Conservation (phyloP, 2,797 vertebrate genomes). For the Loris lydekkerianus region DNA sequence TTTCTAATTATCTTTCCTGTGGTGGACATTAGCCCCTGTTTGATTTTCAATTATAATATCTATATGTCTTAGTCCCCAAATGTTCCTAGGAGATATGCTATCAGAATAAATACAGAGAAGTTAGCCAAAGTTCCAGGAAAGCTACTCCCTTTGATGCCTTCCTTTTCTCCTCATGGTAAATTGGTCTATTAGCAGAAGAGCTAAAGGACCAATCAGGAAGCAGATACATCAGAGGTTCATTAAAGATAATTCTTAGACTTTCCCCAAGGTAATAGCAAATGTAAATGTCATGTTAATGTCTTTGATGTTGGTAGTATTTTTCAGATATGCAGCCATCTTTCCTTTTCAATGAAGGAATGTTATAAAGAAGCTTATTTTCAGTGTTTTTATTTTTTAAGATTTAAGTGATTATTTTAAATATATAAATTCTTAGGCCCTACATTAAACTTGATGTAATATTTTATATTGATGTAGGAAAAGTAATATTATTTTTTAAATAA, state of each 20-base stretch:
- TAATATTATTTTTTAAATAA: conserved; percentile 41
- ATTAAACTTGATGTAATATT: neutral
- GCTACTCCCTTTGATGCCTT: neutral
- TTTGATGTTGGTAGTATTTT: neutral
- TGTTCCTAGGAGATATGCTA: conserved; percentile 66
- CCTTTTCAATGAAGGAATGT: neutral
- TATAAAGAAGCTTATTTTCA: conserved; percentile 39
- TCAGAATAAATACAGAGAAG: conserved; percentile 42
- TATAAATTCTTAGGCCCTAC: neutral
- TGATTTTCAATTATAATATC: conserved; percentile 76
- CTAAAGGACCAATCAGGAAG: neutral
- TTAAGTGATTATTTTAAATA: conserved; percentile 8
- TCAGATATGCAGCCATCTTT: neutral
- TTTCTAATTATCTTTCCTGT: conserved; percentile 81
- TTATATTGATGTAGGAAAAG: too few relatives aligned
- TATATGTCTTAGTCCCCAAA: conserved; percentile 65
- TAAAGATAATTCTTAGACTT: conserved; percentile 39
- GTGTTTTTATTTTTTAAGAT: neutral
- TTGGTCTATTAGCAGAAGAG: neutral
- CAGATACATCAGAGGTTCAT: neutral
- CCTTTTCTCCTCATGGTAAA: neutral
- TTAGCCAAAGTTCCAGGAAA: conserved; percentile 41
- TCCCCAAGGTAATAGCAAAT: neutral
- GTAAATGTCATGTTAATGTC: neutral
- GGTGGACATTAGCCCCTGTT: conserved; percentile 79